Evolutionary conservation across 1,140 invertebrate species (phyloP), one percentile per base, ranked within the genome.

Genomic region (Gyrodactylus salaris): DNA sequence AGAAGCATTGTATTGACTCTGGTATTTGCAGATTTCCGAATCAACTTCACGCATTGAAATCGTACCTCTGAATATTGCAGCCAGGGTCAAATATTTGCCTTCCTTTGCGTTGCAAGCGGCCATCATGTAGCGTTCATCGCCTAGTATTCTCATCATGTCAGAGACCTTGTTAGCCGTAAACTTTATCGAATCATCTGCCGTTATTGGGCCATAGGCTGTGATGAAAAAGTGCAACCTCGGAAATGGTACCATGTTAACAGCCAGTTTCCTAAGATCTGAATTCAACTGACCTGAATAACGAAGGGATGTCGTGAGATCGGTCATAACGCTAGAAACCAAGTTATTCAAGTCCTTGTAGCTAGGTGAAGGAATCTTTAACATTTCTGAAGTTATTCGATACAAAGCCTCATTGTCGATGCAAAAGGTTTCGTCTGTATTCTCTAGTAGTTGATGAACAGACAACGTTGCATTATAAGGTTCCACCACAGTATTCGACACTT

Each of bases 281-380:
- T 88, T 87, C 78, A 90, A 90, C 68, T 89, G 88, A 75, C 88
- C 86, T 25, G 86, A 86, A 78, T 87, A 87, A 76, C 86, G 80
- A 0, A 87, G 82, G 76, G 89, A 93, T 2, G 86, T 86, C 0
- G 87, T 89, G 0, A 89, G 86, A 23, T 87, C 87, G 0, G 87
- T 88, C 84, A 85, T 85, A n/a, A 84, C 84, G 68, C 77, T 79
- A 75, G 77, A 84, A n/a, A 84, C 83, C 0, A 85, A 77, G 78
- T 85, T 84, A 77, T 85, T 85, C 27, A 85, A 76, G 76, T 85
- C 84, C 69, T 83, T 83, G 75, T 76, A 91, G 25, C 83, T 82
- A 22, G 83, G 84, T 21, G 79, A 84, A 23, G 84, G 88, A 27
- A 78, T 76, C 77, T 78, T 73, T 20, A 75, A 54, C 0, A 86